Evolutionary conservation across 2,113 vertebrate genomes (phyloP), one percentile per base, ranked within the genome.

Genomic region (Typhlomys cinereus): DNA sequence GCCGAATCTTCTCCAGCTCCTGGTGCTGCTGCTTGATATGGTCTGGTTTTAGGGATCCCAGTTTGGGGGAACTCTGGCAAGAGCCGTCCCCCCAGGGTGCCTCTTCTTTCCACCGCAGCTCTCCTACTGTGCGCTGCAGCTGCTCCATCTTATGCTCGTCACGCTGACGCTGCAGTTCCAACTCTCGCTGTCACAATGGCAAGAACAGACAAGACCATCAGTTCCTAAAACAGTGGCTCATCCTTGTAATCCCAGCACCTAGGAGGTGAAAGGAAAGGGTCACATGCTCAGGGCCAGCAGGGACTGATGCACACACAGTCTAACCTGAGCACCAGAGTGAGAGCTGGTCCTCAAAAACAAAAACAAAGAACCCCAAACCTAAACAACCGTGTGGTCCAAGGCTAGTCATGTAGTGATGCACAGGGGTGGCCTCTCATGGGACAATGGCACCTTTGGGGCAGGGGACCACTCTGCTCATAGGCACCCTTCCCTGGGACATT

Each of bases 111-210:
- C 90, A 97, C 96, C 98, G 96, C 95, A 99, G 95, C 23, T 97
- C 95, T 18, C 97, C 70, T 62, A 99, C 92, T 1, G 96, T 98
- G 84, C 90, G 97, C 96, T 99, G 99, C 41, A 99, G 97, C 93
- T 99, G 98, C 96, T 98, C 97, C 90, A 99, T 97, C 61, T 97
- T 98, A 90, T 98, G 98, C 93, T 98, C 98, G 70, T 99, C 99
- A 36, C 98, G 97, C 91, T 98, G 97, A 66, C 97, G 98, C 74
- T 99, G 98, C 44, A 92, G 20, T 95, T 99, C 98, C 85, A 99
- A 79, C 92, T 98, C 98, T 82, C 98, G 94, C 99, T 99, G 92
- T 85, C 86, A 52, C 69, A 46, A 70, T 0, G 2, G 41, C 48
- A 73, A 80, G 39, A 67, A 25, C 41, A 67, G 2, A 46, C 62